These are phyloP conservation scores for Folsomia candida DNA, from an alignment of 2,888 invertebrate genomes.

Conservation along the genomic window DNA sequence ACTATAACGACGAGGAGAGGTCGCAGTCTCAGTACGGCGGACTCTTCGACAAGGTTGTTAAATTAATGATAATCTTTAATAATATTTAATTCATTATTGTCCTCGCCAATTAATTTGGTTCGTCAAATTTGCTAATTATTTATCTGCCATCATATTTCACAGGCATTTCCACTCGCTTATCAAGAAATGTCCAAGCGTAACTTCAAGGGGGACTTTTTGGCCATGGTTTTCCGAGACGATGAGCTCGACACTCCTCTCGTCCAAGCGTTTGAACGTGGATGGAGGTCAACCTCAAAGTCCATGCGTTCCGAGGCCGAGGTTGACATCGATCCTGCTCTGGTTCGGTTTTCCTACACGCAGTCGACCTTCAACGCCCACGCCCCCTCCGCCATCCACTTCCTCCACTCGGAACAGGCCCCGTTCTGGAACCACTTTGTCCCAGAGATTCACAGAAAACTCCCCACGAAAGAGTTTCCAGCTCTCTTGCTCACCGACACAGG, in stretches of 20 bases:
- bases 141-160: too few relatives aligned
- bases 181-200: slow-evolving; percentile 19
- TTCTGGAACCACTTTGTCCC: slow-evolving; percentile 51
- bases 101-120: too few relatives aligned
- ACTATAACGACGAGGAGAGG: slow-evolving; percentile 33
- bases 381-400: slow-evolving; percentile 44
- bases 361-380: background rate
- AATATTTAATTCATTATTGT: too few relatives aligned
- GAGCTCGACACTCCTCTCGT: slow-evolving; percentile 43
- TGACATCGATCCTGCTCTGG: slow-evolving; percentile 25
- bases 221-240: slow-evolving; percentile 46
- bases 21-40: slow-evolving; percentile 22
- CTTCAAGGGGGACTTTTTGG: slow-evolving; percentile 50
- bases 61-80: too few relatives aligned
- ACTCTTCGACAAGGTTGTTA: slow-evolving; percentile 25
- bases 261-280: slow-evolving; percentile 24
- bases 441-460: slow-evolving; percentile 21
- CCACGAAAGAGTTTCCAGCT: slow-evolving; percentile 10
- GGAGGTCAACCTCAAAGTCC: slow-evolving; percentile 24
- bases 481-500: slow-evolving; percentile 11
- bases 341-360: slow-evolving; percentile 28
- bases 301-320: slow-evolving; percentile 4
- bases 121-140: too few relatives aligned
- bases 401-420: slow-evolving; percentile 50
- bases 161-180: slow-evolving; percentile 42